phyloP scores from a whole-genome alignment of 2,888 invertebrate species.

The Melipona bicolor region DNA sequence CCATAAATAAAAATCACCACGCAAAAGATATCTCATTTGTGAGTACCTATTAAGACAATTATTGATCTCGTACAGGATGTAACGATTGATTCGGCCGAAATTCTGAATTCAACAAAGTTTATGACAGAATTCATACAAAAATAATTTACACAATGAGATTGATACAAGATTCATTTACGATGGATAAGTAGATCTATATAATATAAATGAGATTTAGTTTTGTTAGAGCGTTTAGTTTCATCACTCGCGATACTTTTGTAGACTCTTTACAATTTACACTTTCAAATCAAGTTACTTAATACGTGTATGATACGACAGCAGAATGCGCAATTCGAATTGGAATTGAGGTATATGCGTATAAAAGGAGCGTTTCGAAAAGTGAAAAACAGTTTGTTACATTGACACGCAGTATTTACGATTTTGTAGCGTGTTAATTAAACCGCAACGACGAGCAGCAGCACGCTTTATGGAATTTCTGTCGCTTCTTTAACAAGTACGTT shows the following conservation, averaged over 20 bases:
- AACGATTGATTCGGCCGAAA: not conserved
- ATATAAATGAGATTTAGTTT: no score
- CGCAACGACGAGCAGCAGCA: not conserved
- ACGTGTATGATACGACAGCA: not conserved
- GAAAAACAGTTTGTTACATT: no score
- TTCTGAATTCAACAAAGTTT: not conserved
- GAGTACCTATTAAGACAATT: not conserved
- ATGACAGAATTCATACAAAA: no score
- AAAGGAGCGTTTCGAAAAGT: not conserved
- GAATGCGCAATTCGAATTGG: not conserved
- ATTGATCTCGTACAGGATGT: not conserved
- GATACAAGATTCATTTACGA: no score
- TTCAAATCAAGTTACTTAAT: not conserved
- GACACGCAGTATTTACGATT: not conserved
- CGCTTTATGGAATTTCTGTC: not conserved
- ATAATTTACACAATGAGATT: no score
- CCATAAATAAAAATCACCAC: not conserved
- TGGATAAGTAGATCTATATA: no score
- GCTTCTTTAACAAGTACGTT: conserved; percentile 2
- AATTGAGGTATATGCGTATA: not conserved
- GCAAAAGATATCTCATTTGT: not conserved
- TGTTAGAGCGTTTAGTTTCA: no score
- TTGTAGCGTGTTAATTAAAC: conserved; percentile 1
- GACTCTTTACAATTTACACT: no score
- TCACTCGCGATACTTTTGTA: no score